A percentile compares a stretch with the other conserved stretches of the same genome.
Conservation (phyloP, 1,140 invertebrate genomes). For the Pentalonia nigronervosa region DNA sequence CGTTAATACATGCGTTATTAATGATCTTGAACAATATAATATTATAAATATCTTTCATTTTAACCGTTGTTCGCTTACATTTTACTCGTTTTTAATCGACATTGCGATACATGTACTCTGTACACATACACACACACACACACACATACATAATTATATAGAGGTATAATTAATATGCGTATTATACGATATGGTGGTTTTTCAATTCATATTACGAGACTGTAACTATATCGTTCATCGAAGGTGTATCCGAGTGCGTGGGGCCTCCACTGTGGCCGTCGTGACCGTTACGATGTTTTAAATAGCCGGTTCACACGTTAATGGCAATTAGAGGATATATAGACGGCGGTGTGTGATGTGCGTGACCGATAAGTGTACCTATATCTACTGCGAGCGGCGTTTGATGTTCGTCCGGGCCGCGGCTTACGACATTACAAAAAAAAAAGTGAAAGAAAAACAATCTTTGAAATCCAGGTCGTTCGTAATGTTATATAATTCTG, state of each 20-base stretch:
- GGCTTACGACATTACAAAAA: neutral
- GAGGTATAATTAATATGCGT: neutral
- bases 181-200: neutral
- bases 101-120: neutral
- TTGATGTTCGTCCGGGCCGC: neutral
- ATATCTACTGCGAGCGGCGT: neutral
- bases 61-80: neutral
- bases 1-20: neutral
- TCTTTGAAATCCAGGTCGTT: neutral
- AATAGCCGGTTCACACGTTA: slow-evolving; percentile 35
- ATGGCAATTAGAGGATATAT: slow-evolving; percentile 10
- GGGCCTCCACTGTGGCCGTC: neutral
- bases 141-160: neutral
- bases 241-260: neutral
- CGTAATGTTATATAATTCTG: neutral
- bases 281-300: neutral
- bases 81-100: neutral
- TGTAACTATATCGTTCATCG: neutral
- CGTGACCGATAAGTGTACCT: slow-evolving; percentile 20
- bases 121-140: neutral
- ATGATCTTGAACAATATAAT: neutral
- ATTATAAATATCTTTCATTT: neutral
- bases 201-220: neutral
- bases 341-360: neutral
- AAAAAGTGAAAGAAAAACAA: neutral